Conservation (phyloP, 2,888 invertebrate species). For the Ectemnius continuus region DNA sequence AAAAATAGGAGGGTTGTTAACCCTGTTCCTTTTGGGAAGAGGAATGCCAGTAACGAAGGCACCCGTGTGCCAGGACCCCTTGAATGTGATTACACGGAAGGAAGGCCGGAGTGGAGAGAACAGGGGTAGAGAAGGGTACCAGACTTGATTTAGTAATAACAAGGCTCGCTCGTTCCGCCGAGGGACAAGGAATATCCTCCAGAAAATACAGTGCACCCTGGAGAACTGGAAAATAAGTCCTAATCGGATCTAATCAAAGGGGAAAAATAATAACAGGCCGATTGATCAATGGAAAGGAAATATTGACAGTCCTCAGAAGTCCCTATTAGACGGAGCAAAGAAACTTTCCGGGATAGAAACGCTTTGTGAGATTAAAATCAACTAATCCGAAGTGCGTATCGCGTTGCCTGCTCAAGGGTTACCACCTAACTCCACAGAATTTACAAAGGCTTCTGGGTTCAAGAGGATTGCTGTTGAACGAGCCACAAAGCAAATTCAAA, state of each 20-base stretch:
- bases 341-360: slow-evolving; percentile 20
- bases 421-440: slow-evolving; percentile 30
- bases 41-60: slow-evolving; percentile 50
- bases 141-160: slow-evolving; percentile 67
- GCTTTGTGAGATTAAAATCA: slow-evolving; percentile 42
- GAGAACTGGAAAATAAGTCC: background rate
- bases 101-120: slow-evolving; percentile 37
- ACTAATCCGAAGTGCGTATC: slow-evolving; percentile 45
- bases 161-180: slow-evolving; percentile 44
- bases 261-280: slow-evolving; percentile 6
- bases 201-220: background rate
- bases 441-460: slow-evolving; percentile 31
- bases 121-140: slow-evolving; percentile 24
- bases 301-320: background rate
- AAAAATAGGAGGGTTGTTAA: slow-evolving; percentile 40
- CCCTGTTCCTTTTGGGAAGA: slow-evolving; percentile 42
- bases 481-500: slow-evolving; percentile 18
- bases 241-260: background rate
- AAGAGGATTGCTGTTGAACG: slow-evolving; percentile 28
- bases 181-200: background rate
- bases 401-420: slow-evolving; percentile 24
- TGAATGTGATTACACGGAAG: slow-evolving; percentile 57
- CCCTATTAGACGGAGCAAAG: slow-evolving; percentile 6
- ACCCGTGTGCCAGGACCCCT: slow-evolving; percentile 47
- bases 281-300: background rate